Conservation (phyloP, 2,888 invertebrate genomes). For the Podabrus alpinus region DNA sequence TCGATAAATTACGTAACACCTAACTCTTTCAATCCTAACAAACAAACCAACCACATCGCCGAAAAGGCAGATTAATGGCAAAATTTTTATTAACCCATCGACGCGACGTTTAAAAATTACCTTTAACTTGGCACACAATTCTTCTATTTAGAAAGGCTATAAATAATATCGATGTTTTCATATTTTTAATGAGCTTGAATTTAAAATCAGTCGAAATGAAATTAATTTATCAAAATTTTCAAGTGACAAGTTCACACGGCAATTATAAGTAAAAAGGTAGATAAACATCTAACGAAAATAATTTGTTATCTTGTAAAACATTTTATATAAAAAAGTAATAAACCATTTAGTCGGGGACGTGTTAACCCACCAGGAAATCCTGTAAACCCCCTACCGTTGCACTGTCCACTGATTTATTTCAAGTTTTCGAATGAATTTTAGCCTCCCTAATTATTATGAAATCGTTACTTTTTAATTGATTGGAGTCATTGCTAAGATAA, state of each 20-base stretch:
- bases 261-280: background rate
- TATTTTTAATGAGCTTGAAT: background rate
- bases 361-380: background rate
- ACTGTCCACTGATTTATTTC: background rate
- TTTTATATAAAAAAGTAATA: background rate
- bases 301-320: background rate
- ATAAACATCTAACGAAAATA: background rate
- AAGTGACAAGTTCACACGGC: constrained; percentile 8
- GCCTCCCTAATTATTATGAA: background rate
- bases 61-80: background rate
- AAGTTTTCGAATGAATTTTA: background rate
- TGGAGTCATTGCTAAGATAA: constrained; percentile 2
- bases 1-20: background rate
- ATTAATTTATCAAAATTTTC: constrained; percentile 6
- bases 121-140: background rate
- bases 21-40: background rate
- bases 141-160: background rate
- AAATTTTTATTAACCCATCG: background rate
- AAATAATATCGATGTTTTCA: background rate
- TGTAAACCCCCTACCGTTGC: background rate
- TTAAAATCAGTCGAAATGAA: background rate
- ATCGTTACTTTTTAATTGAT: background rate
- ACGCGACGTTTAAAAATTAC: background rate
- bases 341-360: background rate
- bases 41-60: background rate